These are phyloP conservation scores for Sarcophaga caerulescens DNA, from an alignment of 2,888 invertebrate species.

Conservation along the genomic window DNA sequence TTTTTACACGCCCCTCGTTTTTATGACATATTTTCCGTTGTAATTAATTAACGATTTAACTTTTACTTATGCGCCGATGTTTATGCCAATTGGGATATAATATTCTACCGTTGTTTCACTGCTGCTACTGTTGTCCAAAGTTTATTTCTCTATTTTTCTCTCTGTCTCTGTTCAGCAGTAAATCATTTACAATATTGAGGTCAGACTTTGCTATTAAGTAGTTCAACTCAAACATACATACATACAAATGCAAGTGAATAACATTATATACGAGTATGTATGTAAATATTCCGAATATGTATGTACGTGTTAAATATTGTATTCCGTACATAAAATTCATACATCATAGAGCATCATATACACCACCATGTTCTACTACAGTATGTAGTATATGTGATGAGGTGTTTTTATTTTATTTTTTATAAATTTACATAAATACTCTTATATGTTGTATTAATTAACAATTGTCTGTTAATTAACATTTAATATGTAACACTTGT, in stretches of 20 bases:
- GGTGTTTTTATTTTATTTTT: not conserved
- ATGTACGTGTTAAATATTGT: not conserved
- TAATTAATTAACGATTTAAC: too few species aligned
- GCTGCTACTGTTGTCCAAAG: conserved; percentile 21
- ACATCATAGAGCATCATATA: not conserved
- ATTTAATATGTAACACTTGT: conserved; percentile 15
- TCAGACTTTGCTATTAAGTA: conserved; percentile 40
- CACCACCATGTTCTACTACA: not conserved
- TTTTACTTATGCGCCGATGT: not conserved
- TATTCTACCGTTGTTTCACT: not conserved
- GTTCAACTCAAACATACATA: conserved; percentile 5
- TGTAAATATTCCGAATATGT: not conserved
- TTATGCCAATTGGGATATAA: not conserved
- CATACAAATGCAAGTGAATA: not conserved
- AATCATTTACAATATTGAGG: conserved; percentile 31
- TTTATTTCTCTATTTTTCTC: conserved; percentile 8
- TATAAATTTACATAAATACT: conserved; percentile 2
- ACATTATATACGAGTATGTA: not conserved
- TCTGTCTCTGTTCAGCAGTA: not conserved
- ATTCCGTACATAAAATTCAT: conserved; percentile 39
- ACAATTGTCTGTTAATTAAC: conserved; percentile 40
- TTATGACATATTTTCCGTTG: too few species aligned
- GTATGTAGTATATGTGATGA: not conserved
- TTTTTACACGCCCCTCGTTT: too few species aligned
- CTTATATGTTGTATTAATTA: conserved; percentile 24